Conservation (phyloP, 2,797 vertebrate species). For the Octomys mimax region DNA sequence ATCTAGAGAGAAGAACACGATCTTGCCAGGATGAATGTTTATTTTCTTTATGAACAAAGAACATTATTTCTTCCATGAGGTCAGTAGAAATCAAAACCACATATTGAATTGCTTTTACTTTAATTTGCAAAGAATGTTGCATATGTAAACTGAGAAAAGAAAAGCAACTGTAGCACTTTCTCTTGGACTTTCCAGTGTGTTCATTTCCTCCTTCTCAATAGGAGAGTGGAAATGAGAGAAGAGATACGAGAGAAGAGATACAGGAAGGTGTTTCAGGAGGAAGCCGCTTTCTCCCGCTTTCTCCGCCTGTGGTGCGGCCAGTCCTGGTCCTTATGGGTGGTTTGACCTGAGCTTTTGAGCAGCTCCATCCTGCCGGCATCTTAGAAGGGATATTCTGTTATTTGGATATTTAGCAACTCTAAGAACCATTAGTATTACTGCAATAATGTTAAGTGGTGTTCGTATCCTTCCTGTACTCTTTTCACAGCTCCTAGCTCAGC, state of each 20-base stretch:
- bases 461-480: neutral
- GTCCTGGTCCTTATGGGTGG: neutral
- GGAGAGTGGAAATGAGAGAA: slow-evolving; percentile 24
- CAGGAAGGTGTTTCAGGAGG: neutral
- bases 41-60: slow-evolving; percentile 62
- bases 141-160: slow-evolving; percentile 39
- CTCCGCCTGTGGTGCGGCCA: neutral
- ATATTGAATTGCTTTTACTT: slow-evolving; percentile 18
- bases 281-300: neutral
- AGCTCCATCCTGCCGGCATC: neutral
- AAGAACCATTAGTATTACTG: slow-evolving; percentile 1
- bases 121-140: slow-evolving; percentile 59
- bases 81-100: slow-evolving; percentile 49
- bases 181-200: slow-evolving; percentile 62
- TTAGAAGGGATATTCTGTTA: neutral
- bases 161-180: slow-evolving; percentile 39
- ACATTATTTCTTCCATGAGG: slow-evolving; percentile 46
- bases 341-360: neutral
- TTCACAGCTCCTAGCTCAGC: neutral
- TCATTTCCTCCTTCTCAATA: slow-evolving; percentile 72
- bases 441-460: neutral
- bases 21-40: slow-evolving; percentile 33
- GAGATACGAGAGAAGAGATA: slow-evolving; percentile 33
- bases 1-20: slow-evolving; percentile 11
- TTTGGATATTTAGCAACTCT: slow-evolving; percentile 16